Conservation (phyloP, 2,113 vertebrate genomes). For the Poeciliopsis prolifica region DNA sequence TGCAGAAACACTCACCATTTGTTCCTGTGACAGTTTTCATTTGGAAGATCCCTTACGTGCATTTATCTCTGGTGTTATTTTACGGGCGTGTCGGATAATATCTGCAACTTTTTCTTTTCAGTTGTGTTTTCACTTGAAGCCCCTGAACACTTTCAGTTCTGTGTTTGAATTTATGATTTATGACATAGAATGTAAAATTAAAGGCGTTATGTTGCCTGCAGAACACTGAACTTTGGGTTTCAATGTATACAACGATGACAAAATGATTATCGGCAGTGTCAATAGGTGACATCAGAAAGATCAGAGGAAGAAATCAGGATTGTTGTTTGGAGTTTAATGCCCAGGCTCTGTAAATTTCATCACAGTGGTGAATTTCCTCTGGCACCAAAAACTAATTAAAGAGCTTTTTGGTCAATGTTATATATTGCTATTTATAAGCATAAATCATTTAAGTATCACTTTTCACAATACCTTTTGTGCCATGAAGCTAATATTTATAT, state of each 20-base stretch:
- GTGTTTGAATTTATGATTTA: neutral
- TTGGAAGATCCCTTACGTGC: neutral
- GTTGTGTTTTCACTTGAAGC: neutral
- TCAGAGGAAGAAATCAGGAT: neutral
- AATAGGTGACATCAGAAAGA: too few relatives aligned
- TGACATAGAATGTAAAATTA: neutral
- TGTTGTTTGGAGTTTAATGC: neutral
- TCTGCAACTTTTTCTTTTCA: neutral
- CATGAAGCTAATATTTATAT: neutral
- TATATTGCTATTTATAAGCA: neutral
- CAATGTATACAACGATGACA: too few relatives aligned
- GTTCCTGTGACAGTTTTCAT: neutral
- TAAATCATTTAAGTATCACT: neutral
- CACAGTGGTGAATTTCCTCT: neutral
- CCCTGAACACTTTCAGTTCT: neutral
- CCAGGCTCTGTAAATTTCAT: neutral
- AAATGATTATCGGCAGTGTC: too few relatives aligned
- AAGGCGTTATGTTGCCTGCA: too few relatives aligned
- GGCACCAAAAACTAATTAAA: neutral
- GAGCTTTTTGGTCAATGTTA: neutral
- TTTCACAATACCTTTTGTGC: neutral
- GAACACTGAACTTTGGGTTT: too few relatives aligned
- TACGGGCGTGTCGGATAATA: neutral
- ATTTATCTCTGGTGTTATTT: neutral
- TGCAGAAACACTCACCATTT: neutral